Base-by-base conservation (phyloP, 2,113 vertebrate species). In the Tetrax tetrax region DNA sequence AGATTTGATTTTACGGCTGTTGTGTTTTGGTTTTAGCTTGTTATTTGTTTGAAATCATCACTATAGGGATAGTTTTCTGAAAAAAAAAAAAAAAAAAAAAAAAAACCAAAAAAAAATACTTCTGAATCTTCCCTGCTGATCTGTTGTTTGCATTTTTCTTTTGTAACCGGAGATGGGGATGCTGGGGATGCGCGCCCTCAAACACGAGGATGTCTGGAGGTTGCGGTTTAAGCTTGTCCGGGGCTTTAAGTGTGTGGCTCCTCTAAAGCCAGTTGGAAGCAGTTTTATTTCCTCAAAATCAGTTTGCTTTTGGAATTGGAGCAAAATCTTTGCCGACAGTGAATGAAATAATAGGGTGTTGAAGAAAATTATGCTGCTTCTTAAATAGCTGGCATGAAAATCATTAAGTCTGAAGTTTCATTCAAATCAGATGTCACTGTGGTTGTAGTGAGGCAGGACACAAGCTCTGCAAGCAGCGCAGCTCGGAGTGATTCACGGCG, bases 211-310 rank as follows among this genome's bases (percentile, higher is more conserved):
- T 65, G 61, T 38, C 74, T 92, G 77, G 23, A 70, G 75, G 69
- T 25, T 90, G 93, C 4, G 37, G 57, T 78, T 78, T 84, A 25
- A 94, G 86, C 15, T 53, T n/a, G 24, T 57, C 64, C 83, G 35
- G 60, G 61, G n/a, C 87, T 95, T 96, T 70, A 80, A 92, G 71
- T 78, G 92, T 56, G 89, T 94, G 88, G 89, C 90, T 95, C 60
- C 41, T 95, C 92, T 95, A 54, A 97, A 98, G 96, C 96, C 97
- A 95, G 98, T 95, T 98, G 98, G 97, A 98, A 98, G 97, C 89
- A 96, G 94, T 96, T 97, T 96, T 96, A 17, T 97, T 97, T 97
- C 93, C 97, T 97, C 98, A 98, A 98, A 98, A 98, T 98, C 96
- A 96, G 74, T 95, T 97, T 83, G 89, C 96, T 97, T 97, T 97